These are phyloP conservation scores for Antedon mediterranea DNA, from an alignment of 53 echinoderm and acorn worm species.

Conservation along the genomic window DNA sequence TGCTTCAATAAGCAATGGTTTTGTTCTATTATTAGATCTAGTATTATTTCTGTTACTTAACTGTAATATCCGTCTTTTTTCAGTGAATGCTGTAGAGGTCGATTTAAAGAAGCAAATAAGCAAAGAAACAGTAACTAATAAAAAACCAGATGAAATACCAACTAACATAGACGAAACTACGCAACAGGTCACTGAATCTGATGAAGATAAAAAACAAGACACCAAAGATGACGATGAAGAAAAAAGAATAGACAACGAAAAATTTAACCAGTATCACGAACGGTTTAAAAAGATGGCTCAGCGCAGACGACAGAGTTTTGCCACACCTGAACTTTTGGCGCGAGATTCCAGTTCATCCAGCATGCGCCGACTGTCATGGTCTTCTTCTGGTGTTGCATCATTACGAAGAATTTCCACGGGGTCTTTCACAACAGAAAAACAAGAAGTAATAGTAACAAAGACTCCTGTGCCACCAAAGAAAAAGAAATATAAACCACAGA, in stretches of 20 bases:
- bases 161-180: too few species aligned
- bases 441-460: conserved; percentile 8
- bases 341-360: conserved; percentile 49
- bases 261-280: neutral
- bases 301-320: conserved; percentile 4
- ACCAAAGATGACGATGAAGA: neutral
- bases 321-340: conserved; percentile 24
- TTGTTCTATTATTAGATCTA: too few species aligned
- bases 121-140: neutral
- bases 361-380: conserved; percentile 34
- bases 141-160: too few species aligned
- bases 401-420: conserved; percentile 39
- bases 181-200: neutral
- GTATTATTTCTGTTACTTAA: too few species aligned
- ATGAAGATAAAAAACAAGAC: neutral
- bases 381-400: conserved; percentile 21
- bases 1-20: neutral
- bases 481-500: conserved; percentile 22
- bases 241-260: neutral
- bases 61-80: too few species aligned
- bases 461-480: conserved; percentile 12
- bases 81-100: too few species aligned
- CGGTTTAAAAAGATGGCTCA: neutral
- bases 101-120: neutral
- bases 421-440: conserved; percentile 8